Conservation (phyloP, 2,113 vertebrate genomes). For the Ictalurus punctatus region DNA sequence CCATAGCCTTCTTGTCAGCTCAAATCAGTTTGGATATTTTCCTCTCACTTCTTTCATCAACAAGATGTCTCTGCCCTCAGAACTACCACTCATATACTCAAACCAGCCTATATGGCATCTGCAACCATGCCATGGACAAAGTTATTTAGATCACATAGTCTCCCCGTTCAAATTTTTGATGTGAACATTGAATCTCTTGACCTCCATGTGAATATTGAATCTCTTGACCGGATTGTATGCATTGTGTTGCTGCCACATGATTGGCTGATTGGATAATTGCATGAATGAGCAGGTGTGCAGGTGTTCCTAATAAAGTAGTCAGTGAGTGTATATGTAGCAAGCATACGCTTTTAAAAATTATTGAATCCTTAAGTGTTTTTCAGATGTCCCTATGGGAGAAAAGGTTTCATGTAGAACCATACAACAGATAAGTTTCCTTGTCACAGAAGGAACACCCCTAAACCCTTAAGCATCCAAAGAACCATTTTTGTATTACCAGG, state of each 20-base stretch:
- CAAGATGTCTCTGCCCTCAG: neutral
- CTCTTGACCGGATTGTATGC: neutral
- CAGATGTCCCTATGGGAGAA: neutral
- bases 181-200: neutral
- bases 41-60: neutral
- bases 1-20: neutral
- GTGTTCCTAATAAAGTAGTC: neutral
- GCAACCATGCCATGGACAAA: neutral
- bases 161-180: neutral
- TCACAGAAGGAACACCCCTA: neutral
- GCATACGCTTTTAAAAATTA: neutral
- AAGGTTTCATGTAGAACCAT: neutral
- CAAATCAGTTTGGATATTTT: neutral
- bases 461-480: neutral
- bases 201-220: neutral
- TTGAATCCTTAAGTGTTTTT: neutral
- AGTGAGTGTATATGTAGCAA: neutral
- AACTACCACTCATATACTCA: neutral
- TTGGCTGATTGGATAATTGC: slow-evolving; percentile 1
- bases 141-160: neutral
- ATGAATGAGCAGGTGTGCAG: neutral
- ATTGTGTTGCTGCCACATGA: neutral
- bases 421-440: neutral
- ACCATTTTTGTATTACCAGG: neutral
- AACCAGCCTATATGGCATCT: neutral